phyloP scores from a whole-genome alignment of 1,140 invertebrate genomes.

The Vanessa atalanta region DNA sequence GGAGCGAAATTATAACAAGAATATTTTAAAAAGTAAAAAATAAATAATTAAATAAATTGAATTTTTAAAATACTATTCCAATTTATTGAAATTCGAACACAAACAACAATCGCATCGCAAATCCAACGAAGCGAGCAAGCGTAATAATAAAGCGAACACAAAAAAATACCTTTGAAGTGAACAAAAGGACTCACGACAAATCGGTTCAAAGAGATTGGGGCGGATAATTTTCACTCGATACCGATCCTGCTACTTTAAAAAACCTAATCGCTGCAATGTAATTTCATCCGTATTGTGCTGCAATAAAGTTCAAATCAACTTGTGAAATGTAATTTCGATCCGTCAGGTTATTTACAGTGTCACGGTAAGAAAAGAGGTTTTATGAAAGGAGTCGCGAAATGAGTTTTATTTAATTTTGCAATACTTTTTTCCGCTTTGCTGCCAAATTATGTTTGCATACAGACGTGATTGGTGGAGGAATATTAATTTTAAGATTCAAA shows the following conservation, averaged over 20 bases:
- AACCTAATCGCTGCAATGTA: conserved; percentile 21
- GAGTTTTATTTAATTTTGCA: conserved; percentile 72
- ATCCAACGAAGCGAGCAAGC: conserved; percentile 48
- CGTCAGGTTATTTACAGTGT: conserved; percentile 65
- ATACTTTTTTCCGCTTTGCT: conserved; percentile 54
- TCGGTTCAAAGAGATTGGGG: conserved; percentile 70
- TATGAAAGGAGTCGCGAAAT: conserved; percentile 67
- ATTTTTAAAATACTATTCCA: conserved; percentile 8
- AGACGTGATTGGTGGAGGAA: conserved; percentile 36
- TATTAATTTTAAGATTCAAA: conserved; percentile 44
- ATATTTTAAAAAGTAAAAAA: no score
- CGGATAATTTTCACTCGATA: conserved; percentile 74
- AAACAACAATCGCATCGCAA: conserved; percentile 46
- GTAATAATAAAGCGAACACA: conserved; percentile 68
- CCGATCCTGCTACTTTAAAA: conserved; percentile 65
- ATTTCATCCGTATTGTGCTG: conserved; percentile 27
- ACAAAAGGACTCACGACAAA: conserved; percentile 70
- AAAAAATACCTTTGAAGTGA: conserved; percentile 69
- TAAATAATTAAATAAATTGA: no score
- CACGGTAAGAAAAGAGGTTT: conserved; percentile 65
- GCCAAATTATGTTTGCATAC: conserved; percentile 47
- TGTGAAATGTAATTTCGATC: not conserved
- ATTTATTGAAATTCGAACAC: conserved; percentile 29
- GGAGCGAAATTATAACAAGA: no score
- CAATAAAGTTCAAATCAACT: conserved; percentile 7